phyloP scores from a whole-genome alignment of 1,140 invertebrate genomes.

The Heliconius eleuchia region DNA sequence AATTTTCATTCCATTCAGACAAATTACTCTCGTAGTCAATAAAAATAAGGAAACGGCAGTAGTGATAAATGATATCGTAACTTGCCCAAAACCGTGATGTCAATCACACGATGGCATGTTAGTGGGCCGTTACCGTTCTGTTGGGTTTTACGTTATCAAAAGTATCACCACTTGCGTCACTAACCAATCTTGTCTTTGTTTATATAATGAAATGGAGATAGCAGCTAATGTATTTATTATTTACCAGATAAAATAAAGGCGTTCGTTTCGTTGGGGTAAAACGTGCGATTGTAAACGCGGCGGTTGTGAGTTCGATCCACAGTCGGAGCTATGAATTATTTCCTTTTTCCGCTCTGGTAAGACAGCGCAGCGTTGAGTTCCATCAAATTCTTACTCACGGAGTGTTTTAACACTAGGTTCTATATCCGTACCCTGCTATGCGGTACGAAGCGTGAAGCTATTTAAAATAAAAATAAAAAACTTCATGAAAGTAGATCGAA shows the following conservation, averaged over 20 bases:
- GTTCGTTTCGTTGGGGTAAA: too few species aligned
- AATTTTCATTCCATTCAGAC: background rate
- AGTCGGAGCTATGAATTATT: too few species aligned
- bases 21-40: background rate
- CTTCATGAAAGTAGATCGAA: too few species aligned
- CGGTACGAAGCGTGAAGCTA: too few species aligned
- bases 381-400: too few species aligned
- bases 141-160: background rate
- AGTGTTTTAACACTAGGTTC: too few species aligned
- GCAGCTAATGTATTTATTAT: background rate
- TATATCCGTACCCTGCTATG: too few species aligned
- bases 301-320: too few species aligned
- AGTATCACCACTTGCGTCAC: background rate
- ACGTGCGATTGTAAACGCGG: too few species aligned
- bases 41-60: background rate
- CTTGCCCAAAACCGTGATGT: background rate
- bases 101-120: background rate
- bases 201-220: background rate
- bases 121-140: background rate
- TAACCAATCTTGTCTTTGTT: background rate
- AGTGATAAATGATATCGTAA: constrained; percentile 2
- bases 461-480: too few species aligned
- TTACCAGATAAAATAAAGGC: background rate
- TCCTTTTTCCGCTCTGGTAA: too few species aligned
- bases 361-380: too few species aligned